Evolutionary conservation across 2,797 vertebrate species (phyloP).

Genomic region (Eptatretus atami): DNA sequence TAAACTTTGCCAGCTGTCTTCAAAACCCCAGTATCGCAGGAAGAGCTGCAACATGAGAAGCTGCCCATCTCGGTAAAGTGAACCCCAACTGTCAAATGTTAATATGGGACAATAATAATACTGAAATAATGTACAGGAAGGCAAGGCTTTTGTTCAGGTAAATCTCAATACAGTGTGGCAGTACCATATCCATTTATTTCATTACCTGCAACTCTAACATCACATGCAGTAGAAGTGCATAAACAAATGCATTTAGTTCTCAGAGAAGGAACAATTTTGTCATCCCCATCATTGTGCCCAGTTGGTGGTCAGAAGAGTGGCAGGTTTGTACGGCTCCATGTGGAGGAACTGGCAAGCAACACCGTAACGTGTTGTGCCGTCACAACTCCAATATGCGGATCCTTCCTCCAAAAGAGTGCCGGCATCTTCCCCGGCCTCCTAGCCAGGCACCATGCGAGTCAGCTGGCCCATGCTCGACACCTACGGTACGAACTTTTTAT

Average conservation of each 20-base stretch:
- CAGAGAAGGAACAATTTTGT: background rate
- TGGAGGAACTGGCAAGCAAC: conserved; percentile 36
- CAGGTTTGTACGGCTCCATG: conserved; percentile 51
- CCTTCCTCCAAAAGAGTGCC: conserved; percentile 34
- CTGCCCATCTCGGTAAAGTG: conserved; percentile 45
- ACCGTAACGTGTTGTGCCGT: conserved; percentile 49
- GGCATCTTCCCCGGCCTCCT: conserved; percentile 56
- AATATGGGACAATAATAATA: no score
- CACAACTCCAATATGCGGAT: conserved; percentile 32
- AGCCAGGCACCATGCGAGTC: conserved; percentile 41
- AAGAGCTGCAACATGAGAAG: conserved; percentile 47
- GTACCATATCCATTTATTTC: no score
- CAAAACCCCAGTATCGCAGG: conserved; percentile 26
- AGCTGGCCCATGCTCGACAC: conserved; percentile 42
- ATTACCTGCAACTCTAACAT: no score
- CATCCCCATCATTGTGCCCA: conserved; percentile 12
- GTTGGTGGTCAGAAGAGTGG: conserved; percentile 93
- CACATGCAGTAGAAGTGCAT: no score
- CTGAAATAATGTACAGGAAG: no score
- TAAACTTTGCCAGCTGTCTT: conserved; percentile 33
- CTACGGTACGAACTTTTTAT: conserved; percentile 9
- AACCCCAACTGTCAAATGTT: no score
- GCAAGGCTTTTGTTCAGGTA: no score
- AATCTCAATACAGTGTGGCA: no score
- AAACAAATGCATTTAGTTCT: no score